These are phyloP conservation scores for Cotesia congregata DNA, from an alignment of 2,888 invertebrate genomes.

Conservation along the genomic window DNA sequence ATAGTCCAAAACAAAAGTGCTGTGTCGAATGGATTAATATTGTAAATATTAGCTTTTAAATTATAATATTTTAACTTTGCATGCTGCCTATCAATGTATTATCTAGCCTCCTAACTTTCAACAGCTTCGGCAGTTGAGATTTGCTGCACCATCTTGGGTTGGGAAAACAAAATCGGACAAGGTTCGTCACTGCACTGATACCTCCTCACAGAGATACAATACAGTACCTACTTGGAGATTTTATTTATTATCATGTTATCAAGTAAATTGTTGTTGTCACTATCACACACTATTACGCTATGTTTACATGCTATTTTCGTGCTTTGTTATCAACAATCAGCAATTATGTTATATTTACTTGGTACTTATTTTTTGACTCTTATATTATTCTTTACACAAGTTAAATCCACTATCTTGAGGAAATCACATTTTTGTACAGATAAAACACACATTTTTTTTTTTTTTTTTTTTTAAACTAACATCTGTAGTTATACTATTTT, in stretches of 20 bases:
- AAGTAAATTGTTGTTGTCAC: neutral
- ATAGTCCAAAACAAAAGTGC: constrained; percentile 22
- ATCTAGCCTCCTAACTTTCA: constrained; percentile 83
- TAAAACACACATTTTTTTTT: neutral
- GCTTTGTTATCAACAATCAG: neutral
- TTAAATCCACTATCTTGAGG: neutral
- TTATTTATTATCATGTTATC: constrained; percentile 1
- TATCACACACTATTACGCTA: neutral
- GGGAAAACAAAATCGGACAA: constrained; percentile 89
- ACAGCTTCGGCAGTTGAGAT: constrained; percentile 84
- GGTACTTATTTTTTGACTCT: neutral
- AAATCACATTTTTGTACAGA: constrained; percentile 11
- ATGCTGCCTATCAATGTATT: constrained; percentile 64
- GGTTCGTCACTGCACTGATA: constrained; percentile 74
- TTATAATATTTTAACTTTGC: constrained; percentile 63
- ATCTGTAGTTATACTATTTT: neutral
- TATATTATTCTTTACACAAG: neutral
- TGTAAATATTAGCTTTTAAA: neutral
- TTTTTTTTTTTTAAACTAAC: neutral
- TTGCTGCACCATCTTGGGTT: constrained; percentile 89
- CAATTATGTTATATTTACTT: neutral
- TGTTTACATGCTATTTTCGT: constrained; percentile 8
- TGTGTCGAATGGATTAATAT: constrained; percentile 41
- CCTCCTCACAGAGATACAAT: neutral
- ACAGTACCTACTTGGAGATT: too few species aligned